Base-by-base conservation (phyloP, 2,113 vertebrate genomes). In the Gymnocephalus cernua region DNA sequence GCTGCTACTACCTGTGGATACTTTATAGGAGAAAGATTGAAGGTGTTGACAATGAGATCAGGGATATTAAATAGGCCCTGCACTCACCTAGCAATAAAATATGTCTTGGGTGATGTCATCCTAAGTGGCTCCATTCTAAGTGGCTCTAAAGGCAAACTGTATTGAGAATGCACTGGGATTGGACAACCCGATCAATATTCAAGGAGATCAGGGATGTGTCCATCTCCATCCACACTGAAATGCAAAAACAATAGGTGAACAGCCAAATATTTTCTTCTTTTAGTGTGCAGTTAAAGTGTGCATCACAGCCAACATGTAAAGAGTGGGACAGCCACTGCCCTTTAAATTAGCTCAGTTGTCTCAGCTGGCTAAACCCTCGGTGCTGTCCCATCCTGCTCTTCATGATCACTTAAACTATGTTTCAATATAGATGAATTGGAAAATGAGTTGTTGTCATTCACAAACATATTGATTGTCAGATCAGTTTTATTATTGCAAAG, bases 31-130 rank as follows among this genome's bases (percentile, higher is more conserved):
- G 44, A 32, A 45, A 38, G 23, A 27, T 3, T 59, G 44, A 67
- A 9, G 45, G 27, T 7, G 73, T 32, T 73, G 27, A 50, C 48
- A 63, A 18, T 63, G 48, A 62, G 14, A 48, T 61, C n/a, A 35
- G 18, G 18, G 35, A n/a, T 56, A 67, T 67, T 50, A 44, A 56
- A 74, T 54, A n/a, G 9, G 21, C 7, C 41, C 10, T 63, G 35
- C 16, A 41, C 35, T 73, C 68, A 67, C 51, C 23, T 71, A 56
- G 23, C 18, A 81, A 61, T 66, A 51, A 61, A 74, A 41, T 5
- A 1, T 35, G 57, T 53, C 21, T 50, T 32, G 3, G 18, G 23
- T 38, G 3, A 41, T 59, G 14, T 67, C 48, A 41, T 51, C 21
- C 2, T 19, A 32, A 23, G 23, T 71, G 51, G 13, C n/a, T 64